Conservation (phyloP, 2,888 invertebrate genomes). For the Rapana venosa region DNA sequence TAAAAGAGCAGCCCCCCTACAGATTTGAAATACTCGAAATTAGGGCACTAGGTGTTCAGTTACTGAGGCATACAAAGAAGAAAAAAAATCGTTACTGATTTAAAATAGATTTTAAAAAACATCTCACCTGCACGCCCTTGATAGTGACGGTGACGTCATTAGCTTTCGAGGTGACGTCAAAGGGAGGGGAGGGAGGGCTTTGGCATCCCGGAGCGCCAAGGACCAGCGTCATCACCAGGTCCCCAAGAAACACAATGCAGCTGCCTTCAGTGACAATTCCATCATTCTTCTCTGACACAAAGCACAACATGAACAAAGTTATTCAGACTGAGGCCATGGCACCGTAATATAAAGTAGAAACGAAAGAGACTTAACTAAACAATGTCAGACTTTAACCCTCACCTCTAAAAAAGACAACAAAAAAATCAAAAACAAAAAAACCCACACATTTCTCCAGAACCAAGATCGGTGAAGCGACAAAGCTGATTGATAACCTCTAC, state of each 20-base stretch:
- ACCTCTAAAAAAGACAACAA: neutral
- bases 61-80: no score
- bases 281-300: no score
- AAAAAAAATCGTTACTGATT: neutral
- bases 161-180: neutral
- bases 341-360: neutral
- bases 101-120: no score
- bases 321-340: no score
- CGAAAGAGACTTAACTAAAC: neutral
- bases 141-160: neutral
- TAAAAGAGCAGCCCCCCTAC: neutral
- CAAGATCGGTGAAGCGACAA: neutral
- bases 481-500: neutral
- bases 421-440: neutral
- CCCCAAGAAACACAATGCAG: neutral
- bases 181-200: neutral
- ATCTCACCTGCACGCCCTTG: conserved; percentile 7
- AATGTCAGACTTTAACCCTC: no score
- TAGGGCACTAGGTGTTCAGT: neutral
- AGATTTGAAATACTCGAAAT: neutral
- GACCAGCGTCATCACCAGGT: neutral
- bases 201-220: neutral
- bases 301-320: neutral
- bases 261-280: no score
- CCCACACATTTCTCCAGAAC: neutral